phyloP scores from a whole-genome alignment of 2,797 vertebrate genomes.

The Xiphophorus birchmanni region DNA sequence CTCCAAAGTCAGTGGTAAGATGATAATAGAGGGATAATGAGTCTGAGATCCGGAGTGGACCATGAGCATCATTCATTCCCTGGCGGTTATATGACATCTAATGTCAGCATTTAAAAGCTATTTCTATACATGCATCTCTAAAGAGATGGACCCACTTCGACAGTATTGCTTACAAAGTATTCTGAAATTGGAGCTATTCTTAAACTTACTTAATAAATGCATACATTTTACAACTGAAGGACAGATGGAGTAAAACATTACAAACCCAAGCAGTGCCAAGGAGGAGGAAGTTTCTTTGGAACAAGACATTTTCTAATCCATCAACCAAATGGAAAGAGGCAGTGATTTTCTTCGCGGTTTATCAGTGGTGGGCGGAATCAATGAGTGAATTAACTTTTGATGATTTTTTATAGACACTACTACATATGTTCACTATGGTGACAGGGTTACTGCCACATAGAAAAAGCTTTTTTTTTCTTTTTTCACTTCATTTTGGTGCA shows the following conservation, averaged over 20 bases:
- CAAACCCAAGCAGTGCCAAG: conserved; percentile 14
- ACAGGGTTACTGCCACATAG: conserved; percentile 19
- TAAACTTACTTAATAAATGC: conserved; percentile 5
- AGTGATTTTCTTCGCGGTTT: neutral
- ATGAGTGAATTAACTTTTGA: conserved; percentile 31
- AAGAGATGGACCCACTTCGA: neutral
- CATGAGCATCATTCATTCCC: conserved; percentile 66
- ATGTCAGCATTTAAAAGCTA: conserved; percentile 34
- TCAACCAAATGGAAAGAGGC: neutral
- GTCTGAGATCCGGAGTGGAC: conserved; percentile 69
- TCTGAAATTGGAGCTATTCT: conserved; percentile 8
- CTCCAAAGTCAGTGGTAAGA: conserved; percentile 66
- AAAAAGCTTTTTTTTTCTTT: conserved; percentile 3
- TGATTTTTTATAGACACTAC: conserved; percentile 27
- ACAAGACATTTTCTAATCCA: conserved; percentile 14
- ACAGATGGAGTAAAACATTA: neutral
- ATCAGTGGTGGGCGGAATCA: conserved; percentile 33
- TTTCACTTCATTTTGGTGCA: no score
- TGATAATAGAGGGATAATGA: conserved; percentile 78
- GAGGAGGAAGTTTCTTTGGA: conserved; percentile 28
- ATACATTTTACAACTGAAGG: neutral
- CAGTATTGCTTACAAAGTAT: neutral
- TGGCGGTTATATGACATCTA: conserved; percentile 52
- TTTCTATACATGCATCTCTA: conserved; percentile 33
- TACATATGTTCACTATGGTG: conserved; percentile 36